Evolutionary conservation across 2,113 vertebrate species (phyloP).

Genomic region (Reinhardtius hippoglossoides): DNA sequence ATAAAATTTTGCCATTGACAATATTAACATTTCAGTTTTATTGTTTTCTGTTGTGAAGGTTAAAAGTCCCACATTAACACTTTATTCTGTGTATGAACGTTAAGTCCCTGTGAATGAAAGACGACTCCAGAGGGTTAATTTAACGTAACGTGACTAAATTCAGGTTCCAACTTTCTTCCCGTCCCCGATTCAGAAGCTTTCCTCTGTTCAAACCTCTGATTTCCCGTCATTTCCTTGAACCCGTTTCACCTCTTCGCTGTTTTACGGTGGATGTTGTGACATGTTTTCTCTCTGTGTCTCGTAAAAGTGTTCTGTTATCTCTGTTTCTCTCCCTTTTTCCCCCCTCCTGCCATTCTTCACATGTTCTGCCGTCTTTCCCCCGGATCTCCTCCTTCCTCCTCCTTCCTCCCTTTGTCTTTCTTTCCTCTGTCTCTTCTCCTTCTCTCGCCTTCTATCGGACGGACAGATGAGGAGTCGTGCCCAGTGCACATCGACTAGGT

Average conservation of each 20-base stretch:
- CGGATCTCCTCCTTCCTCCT: conserved; percentile 26
- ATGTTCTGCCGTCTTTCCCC: conserved; percentile 62
- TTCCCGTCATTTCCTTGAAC: conserved; percentile 25
- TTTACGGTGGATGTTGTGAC: conserved; percentile 51
- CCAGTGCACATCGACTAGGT: conserved; percentile 97
- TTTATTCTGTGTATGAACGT: too few relatives aligned
- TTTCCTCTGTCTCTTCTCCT: conserved; percentile 38
- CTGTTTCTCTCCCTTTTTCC: conserved; percentile 60
- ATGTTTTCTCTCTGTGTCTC: conserved; percentile 75
- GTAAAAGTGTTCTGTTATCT: conserved; percentile 83
- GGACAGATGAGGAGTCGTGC: conserved; percentile 93
- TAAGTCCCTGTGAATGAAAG: background rate
- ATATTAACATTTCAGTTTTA: too few relatives aligned
- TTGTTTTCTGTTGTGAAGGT: too few relatives aligned
- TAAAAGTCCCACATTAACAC: too few relatives aligned
- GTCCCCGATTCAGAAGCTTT: conserved; percentile 11
- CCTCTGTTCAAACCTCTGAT: background rate
- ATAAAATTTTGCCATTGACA: too few relatives aligned
- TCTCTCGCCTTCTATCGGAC: conserved; percentile 80
- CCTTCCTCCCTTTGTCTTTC: conserved; percentile 11
- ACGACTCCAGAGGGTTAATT: background rate
- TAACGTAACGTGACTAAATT: background rate
- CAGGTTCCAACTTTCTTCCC: conserved; percentile 6
- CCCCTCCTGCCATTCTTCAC: conserved; percentile 42
- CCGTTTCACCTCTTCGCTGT: conserved; percentile 33